Percentiles rank a stretch among this genome's conserved stretches.
These are phyloP conservation scores for Alces alces DNA, from an alignment of 2,113 vertebrate species.

Conservation along the genomic window DNA sequence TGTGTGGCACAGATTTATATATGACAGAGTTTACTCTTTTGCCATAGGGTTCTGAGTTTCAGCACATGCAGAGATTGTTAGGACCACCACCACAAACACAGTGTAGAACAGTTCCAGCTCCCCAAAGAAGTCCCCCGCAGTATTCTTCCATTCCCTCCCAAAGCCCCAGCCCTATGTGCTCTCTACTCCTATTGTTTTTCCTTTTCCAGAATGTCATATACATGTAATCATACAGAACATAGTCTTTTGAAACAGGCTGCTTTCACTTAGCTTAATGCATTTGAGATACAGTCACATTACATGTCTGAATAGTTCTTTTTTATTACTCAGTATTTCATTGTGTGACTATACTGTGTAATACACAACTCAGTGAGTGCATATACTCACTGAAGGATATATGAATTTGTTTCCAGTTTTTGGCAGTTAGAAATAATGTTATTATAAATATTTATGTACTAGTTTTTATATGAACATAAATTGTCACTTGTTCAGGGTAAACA, in stretches of 20 bases:
- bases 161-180: background rate
- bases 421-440: background rate
- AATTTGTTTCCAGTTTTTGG: background rate
- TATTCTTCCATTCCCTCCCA: background rate
- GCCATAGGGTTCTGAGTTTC: background rate
- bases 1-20: background rate
- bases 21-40: background rate
- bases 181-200: background rate
- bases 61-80: background rate
- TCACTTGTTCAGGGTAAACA: background rate
- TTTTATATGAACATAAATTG: slow-evolving; percentile 7
- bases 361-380: background rate
- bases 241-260: background rate
- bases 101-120: background rate
- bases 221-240: background rate
- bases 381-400: background rate
- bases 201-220: background rate
- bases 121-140: background rate
- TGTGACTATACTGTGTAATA: background rate
- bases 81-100: background rate
- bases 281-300: background rate
- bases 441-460: background rate
- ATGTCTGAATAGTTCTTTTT: background rate
- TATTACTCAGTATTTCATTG: background rate
- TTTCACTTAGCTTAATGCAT: background rate